Evolutionary conservation across 2,113 vertebrate genomes (phyloP).

Genomic region (Lophochroa leadbeateri): DNA sequence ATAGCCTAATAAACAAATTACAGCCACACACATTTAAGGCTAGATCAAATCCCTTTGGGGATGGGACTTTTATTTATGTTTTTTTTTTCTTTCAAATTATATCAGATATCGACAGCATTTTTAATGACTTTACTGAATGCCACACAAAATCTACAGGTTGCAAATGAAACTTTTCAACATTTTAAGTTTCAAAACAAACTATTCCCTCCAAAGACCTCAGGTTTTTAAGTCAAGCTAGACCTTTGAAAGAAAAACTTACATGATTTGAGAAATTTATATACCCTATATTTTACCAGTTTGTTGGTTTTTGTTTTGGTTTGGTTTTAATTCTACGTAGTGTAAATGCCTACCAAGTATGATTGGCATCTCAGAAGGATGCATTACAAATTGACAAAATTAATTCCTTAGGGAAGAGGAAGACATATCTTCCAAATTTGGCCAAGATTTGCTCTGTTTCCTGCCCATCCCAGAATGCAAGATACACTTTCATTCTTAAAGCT

Average conservation of each 20-base stretch:
- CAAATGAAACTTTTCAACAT: background rate
- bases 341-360: background rate
- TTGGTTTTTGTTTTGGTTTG: background rate
- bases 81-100: background rate
- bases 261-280: background rate
- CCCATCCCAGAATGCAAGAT: background rate
- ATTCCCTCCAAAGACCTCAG: background rate
- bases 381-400: background rate
- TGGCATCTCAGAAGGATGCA: background rate
- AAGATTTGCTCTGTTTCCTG: background rate
- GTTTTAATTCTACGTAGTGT: background rate
- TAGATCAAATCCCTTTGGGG: background rate
- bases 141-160: background rate
- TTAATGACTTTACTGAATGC: background rate
- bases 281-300: background rate
- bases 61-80: background rate
- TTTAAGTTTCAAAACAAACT: background rate
- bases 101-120: background rate
- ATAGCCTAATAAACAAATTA: background rate
- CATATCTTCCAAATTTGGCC: background rate
- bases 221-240: background rate
- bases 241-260: background rate
- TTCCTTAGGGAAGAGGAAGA: background rate
- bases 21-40: background rate
- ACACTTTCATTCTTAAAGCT: rapidly evolving